Evolutionary conservation across 2,113 vertebrate species (phyloP).

Genomic region (Rhea pennata): DNA sequence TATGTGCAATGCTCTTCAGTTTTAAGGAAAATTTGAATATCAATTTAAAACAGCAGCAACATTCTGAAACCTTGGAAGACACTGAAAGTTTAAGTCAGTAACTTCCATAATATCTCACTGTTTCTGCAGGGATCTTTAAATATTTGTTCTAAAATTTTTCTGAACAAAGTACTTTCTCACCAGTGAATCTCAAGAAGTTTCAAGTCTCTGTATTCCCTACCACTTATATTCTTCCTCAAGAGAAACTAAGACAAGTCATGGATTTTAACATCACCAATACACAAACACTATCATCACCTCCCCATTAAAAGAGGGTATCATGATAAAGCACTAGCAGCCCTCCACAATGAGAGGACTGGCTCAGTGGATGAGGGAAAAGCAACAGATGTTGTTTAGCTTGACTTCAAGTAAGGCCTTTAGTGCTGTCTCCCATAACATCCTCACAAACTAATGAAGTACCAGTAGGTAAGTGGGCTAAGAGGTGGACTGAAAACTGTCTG

Average conservation of each 20-base stretch:
- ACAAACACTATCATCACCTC: background rate
- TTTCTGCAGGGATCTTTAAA: background rate
- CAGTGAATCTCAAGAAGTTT: background rate
- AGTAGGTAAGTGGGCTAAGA: background rate
- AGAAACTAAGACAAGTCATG: background rate
- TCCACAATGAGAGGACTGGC: background rate
- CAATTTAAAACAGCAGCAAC: background rate
- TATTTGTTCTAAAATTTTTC: background rate
- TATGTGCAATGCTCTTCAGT: background rate
- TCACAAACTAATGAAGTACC: background rate
- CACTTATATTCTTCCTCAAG: background rate
- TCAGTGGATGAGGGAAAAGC: background rate
- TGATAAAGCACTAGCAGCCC: background rate
- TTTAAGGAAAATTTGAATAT: background rate
- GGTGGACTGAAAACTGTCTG: background rate
- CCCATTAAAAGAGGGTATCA: background rate
- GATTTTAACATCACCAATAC: background rate
- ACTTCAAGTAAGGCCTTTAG: background rate
- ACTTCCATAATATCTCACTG: background rate
- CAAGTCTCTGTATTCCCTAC: background rate
- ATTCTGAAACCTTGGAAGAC: background rate
- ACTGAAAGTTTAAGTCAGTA: background rate
- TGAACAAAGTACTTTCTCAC: background rate
- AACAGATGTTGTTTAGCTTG: background rate
- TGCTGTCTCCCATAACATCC: background rate